Percentiles rank a stretch among this genome's conserved stretches.
These are phyloP conservation scores for Phymatocera aterrima DNA, from an alignment of 2,888 invertebrate species.

Conservation along the genomic window DNA sequence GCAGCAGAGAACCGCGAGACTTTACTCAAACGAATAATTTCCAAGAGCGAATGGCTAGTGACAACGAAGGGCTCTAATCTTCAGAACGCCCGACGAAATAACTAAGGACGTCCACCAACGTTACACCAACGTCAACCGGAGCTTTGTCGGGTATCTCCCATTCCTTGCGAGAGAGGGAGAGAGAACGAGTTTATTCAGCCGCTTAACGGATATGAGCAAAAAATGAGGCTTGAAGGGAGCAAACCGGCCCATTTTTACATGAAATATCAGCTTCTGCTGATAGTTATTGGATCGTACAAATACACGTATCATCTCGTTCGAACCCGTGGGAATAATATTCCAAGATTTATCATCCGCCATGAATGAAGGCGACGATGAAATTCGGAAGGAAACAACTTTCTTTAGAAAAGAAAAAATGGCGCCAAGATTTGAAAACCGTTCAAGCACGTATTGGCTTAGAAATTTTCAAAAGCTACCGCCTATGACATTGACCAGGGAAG, in stretches of 20 bases:
- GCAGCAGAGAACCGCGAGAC: not conserved
- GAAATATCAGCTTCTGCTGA: not conserved
- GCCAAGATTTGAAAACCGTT: not conserved
- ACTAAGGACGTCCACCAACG: not conserved
- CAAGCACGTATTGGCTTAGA: not conserved
- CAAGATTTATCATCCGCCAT: not conserved
- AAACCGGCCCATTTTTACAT: conserved; percentile 6
- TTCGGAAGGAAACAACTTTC: not conserved
- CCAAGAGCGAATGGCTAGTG: not conserved
- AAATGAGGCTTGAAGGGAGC: not conserved
- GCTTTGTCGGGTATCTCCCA: not conserved
- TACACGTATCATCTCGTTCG: not conserved
- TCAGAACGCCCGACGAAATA: not conserved
- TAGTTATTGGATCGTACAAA: conserved; percentile 2
- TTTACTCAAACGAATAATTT: not conserved
- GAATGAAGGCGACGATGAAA: not conserved
- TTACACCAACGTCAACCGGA: not conserved
- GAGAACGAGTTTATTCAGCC: not conserved
- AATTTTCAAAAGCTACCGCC: not conserved
- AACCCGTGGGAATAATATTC: not conserved
- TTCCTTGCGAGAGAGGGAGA: not conserved
- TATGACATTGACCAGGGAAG: not conserved
- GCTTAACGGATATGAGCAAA: not conserved
- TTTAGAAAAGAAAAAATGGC: not conserved
- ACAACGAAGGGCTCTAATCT: not conserved